phyloP scores from a whole-genome alignment of 2,797 vertebrate genomes.

The Cyprinodon diabolis region DNA sequence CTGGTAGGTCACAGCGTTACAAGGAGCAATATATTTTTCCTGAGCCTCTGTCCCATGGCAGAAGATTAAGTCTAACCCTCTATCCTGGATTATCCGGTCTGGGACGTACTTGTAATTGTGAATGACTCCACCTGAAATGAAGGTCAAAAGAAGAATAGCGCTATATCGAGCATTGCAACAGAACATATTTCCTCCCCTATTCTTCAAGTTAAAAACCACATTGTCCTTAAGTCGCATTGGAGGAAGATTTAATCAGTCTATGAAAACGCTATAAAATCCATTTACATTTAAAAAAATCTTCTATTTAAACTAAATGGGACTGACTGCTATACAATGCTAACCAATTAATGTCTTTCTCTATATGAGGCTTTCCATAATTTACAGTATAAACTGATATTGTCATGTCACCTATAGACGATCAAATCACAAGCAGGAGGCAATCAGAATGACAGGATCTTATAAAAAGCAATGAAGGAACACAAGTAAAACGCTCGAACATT shows the following conservation, averaged over 20 bases:
- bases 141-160: conserved; percentile 57
- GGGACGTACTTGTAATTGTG: conserved; percentile 51
- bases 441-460: neutral
- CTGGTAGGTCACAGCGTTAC: conserved; percentile 38
- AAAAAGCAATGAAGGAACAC: neutral
- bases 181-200: neutral
- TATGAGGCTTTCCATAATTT: too few relatives aligned
- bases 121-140: conserved; percentile 60
- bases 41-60: conserved; percentile 51
- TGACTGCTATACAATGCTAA: neutral
- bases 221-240: neutral
- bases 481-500: neutral
- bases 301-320: neutral
- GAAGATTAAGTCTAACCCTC: conserved; percentile 62
- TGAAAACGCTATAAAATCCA: neutral
- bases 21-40: conserved; percentile 52
- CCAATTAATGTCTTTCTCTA: neutral
- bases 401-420: neutral
- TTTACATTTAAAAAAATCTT: neutral
- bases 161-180: conserved; percentile 26
- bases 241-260: neutral
- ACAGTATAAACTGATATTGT: neutral
- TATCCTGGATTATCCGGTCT: conserved; percentile 71
- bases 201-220: neutral
- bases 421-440: neutral